phyloP scores from a whole-genome alignment of 2,113 vertebrate species.

The Salvelinus alpinus region DNA sequence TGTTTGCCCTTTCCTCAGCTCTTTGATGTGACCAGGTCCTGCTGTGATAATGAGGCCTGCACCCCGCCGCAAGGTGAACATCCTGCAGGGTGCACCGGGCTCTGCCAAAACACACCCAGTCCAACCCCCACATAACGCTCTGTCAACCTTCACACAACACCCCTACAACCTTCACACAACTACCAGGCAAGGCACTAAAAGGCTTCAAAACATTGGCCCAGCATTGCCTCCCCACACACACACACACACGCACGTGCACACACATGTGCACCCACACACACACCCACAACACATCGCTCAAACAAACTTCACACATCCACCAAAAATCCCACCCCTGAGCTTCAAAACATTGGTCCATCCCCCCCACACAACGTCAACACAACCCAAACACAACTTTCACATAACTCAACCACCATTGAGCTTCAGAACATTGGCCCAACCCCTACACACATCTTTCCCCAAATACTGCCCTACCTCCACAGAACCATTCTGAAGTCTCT shows the following conservation, averaged over 20 bases:
- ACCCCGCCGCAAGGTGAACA: slow-evolving; percentile 73
- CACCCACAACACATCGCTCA: background rate
- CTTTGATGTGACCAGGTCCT: slow-evolving; percentile 81
- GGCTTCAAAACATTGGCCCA: background rate
- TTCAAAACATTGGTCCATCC: no score
- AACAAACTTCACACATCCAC: no score
- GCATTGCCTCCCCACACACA: background rate
- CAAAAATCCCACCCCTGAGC: no score
- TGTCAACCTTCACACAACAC: background rate
- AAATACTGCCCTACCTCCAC: background rate
- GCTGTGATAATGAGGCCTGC: slow-evolving; percentile 76
- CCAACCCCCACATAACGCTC: slow-evolving; percentile 33
- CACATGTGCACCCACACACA: slow-evolving; percentile 1
- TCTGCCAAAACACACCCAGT: slow-evolving; percentile 62
- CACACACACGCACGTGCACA: slow-evolving; percentile 21
- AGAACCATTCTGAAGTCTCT: background rate
- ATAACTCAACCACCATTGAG: no score
- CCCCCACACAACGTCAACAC: no score
- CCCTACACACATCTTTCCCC: background rate
- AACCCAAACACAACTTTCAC: no score
- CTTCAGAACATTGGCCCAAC: no score
- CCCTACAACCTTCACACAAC: background rate
- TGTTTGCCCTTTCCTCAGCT: slow-evolving; percentile 78
- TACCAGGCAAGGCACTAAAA: slow-evolving; percentile 15
- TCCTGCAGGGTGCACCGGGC: slow-evolving; percentile 63